phyloP scores from a whole-genome alignment of 1,140 invertebrate genomes.

The Sipha flava region DNA sequence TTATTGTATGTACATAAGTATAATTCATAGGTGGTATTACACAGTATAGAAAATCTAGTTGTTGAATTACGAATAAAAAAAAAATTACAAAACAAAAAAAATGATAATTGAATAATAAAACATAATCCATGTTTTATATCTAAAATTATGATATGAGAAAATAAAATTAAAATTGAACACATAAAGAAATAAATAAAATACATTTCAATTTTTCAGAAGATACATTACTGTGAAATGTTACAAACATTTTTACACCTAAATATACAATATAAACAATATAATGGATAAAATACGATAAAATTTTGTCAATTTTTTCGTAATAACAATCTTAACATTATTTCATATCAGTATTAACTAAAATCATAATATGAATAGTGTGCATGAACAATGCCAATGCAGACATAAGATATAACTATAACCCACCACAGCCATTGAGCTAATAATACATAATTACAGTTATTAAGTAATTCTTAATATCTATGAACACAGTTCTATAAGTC shows the following conservation, averaged over 20 bases:
- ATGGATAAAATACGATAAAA: neutral
- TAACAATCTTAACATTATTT: neutral
- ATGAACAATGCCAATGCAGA: neutral
- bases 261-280: neutral
- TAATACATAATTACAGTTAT: neutral
- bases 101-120: too few species aligned
- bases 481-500: slow-evolving; percentile 2
- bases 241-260: neutral
- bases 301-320: neutral
- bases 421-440: neutral
- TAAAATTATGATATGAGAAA: too few species aligned
- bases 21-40: neutral
- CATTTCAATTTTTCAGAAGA: neutral
- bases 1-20: neutral
- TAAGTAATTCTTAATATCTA: slow-evolving; percentile 10
- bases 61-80: neutral
- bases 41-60: neutral
- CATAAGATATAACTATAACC: neutral
- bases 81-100: neutral
- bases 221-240: neutral
- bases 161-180: neutral
- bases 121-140: too few species aligned
- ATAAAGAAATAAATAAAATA: neutral
- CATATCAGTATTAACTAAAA: neutral
- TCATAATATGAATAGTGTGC: neutral